Conservation (phyloP, 2,113 vertebrate species). For the Leucoraja erinaceus region DNA sequence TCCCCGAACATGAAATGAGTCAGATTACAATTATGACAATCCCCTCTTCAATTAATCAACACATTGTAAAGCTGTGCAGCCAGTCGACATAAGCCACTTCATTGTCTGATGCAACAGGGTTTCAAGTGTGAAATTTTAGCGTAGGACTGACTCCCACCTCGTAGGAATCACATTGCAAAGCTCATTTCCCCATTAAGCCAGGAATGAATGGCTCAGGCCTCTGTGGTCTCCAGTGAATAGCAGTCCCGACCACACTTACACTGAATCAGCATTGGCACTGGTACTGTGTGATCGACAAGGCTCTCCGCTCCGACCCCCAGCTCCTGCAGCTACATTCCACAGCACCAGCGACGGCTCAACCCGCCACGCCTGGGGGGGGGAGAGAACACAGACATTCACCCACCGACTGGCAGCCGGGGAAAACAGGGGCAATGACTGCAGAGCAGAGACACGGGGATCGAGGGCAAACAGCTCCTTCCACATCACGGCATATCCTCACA, state of each 20-base stretch:
- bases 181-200: slow-evolving; percentile 13
- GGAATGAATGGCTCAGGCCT: slow-evolving; percentile 22
- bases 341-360: not conserved
- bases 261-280: not conserved
- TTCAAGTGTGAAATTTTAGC: slow-evolving; percentile 6
- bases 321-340: not conserved
- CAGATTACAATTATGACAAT: not conserved
- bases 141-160: slow-evolving; percentile 9
- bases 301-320: not conserved
- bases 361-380: too few relatives aligned
- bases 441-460: not conserved
- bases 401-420: not conserved
- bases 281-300: not conserved
- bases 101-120: not conserved
- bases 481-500: too few relatives aligned
- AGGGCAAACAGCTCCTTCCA: too few relatives aligned
- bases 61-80: not conserved
- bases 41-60: not conserved
- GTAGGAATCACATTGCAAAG: not conserved
- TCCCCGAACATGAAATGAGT: not conserved
- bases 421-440: not conserved
- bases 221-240: not conserved
- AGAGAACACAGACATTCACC: not conserved
- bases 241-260: not conserved
- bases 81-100: not conserved